These are phyloP conservation scores for Bucorvus abyssinicus DNA, from an alignment of 2,797 vertebrate species.

Conservation along the genomic window DNA sequence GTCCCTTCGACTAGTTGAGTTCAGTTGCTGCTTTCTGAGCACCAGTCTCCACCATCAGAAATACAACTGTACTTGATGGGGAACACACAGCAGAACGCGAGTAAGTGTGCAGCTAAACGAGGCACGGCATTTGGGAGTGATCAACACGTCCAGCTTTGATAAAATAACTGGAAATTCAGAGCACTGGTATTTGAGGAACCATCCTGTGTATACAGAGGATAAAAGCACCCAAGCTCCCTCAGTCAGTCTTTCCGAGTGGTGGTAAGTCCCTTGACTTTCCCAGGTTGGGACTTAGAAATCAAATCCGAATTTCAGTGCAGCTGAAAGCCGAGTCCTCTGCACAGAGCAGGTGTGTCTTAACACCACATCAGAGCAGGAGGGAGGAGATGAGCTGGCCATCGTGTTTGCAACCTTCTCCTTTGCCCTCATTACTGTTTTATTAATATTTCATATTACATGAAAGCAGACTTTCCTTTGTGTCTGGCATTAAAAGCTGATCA, in stretches of 20 bases:
- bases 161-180: background rate
- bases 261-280: background rate
- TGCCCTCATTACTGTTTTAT: slow-evolving; percentile 31
- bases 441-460: background rate
- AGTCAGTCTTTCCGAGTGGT: background rate
- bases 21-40: background rate
- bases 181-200: background rate
- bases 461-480: slow-evolving; percentile 26
- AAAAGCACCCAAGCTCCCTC: background rate
- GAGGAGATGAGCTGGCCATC: background rate
- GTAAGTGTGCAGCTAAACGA: background rate
- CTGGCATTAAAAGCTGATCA: slow-evolving; percentile 30
- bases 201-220: background rate
- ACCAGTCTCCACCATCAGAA: background rate
- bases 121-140: background rate
- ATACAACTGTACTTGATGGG: background rate
- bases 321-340: background rate
- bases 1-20: background rate
- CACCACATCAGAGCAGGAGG: background rate
- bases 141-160: background rate
- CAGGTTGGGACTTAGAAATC: background rate
- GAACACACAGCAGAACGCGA: background rate
- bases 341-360: background rate
- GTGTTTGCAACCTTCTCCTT: background rate
- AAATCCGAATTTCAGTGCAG: background rate